These are phyloP conservation scores for Euschistus heros DNA, from an alignment of 1,140 invertebrate species.

Conservation along the genomic window DNA sequence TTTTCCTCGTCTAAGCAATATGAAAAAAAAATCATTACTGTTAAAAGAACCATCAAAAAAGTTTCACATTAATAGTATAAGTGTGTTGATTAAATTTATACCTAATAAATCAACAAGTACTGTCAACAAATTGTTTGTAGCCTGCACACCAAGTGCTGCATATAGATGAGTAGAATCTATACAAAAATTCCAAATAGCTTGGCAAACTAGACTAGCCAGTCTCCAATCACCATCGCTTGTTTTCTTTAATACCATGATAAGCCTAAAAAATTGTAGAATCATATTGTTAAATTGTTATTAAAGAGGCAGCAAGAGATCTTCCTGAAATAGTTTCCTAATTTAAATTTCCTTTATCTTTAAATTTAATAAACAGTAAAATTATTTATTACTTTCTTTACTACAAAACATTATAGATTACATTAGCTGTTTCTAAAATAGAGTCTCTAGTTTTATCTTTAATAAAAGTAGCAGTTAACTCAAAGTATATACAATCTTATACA, in stretches of 20 bases:
- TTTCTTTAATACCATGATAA: conserved; percentile 43
- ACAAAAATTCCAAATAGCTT: conserved; percentile 60
- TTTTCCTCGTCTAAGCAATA: conserved; percentile 32
- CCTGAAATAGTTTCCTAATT: neutral
- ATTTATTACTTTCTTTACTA: neutral
- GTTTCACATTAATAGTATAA: neutral
- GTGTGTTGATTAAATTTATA: conserved; percentile 27
- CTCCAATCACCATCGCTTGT: conserved; percentile 49
- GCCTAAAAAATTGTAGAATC: conserved; percentile 33
- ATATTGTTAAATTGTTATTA: neutral
- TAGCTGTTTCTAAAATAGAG: no score
- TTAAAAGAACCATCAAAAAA: neutral
- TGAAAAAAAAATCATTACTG: conserved; percentile 9
- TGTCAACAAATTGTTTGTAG: conserved; percentile 43
- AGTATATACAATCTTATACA: no score
- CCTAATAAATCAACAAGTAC: conserved; percentile 46
- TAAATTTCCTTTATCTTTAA: neutral
- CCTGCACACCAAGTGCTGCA: conserved; percentile 39
- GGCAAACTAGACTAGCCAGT: conserved; percentile 48
- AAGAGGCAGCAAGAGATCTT: neutral
- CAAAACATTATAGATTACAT: neutral
- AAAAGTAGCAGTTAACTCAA: no score
- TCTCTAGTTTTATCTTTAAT: no score
- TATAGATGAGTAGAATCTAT: conserved; percentile 43
- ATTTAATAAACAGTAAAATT: neutral